Conservation (phyloP, 2,888 invertebrate species). For the Yponomeuta evonymella region DNA sequence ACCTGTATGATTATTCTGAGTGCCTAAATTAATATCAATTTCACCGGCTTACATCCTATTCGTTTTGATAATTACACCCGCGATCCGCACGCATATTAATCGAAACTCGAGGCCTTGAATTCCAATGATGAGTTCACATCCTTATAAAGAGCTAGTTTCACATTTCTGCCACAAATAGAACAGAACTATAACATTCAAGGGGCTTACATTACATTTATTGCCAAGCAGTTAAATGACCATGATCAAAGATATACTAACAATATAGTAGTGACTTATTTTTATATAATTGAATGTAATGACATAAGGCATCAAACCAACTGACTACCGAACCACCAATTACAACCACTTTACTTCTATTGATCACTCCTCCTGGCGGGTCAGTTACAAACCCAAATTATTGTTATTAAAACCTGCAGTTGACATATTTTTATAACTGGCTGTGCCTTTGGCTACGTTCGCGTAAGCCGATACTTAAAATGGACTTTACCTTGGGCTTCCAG, state of each 20-base stretch:
- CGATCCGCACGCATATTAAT: background rate
- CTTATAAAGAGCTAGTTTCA: conserved; percentile 9
- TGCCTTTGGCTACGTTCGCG: too few species aligned
- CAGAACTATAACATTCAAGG: conserved; percentile 6
- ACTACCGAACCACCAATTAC: background rate
- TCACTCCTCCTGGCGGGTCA: background rate
- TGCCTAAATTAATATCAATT: background rate
- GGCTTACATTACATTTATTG: background rate
- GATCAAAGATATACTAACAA: background rate
- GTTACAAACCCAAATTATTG: background rate
- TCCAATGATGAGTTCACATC: conserved; percentile 4
- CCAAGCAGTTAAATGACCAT: conserved; percentile 14
- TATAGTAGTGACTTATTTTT: too few species aligned
- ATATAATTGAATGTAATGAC: background rate
- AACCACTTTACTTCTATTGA: background rate
- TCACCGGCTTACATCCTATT: background rate
- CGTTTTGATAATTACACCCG: background rate
- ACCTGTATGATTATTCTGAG: too few species aligned
- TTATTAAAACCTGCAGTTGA: background rate
- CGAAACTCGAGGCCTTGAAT: conserved; percentile 9
- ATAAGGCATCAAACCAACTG: background rate
- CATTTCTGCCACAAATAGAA: conserved; percentile 4
- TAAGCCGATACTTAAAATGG: background rate
- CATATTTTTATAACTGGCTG: background rate
- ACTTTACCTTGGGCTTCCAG: conserved; percentile 89